Base-by-base conservation (phyloP, 2,888 invertebrate species). In the Spodoptera picta region DNA sequence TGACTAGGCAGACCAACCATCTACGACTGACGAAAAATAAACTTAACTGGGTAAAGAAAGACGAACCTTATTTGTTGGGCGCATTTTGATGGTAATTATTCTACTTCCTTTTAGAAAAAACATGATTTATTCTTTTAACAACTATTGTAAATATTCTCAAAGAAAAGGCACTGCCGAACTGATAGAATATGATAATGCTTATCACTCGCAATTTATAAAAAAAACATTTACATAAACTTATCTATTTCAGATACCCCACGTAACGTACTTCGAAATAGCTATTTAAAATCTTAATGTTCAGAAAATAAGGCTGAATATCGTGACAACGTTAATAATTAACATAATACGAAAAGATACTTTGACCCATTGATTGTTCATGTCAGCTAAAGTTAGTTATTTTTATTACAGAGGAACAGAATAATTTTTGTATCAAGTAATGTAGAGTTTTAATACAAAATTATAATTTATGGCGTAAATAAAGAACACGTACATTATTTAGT, bases 21-120 rank as follows among this genome's bases (percentile, higher is more conserved):
- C 71, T 75, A 76, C 80, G 86, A 90, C 89, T 89, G 51, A 57
- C 19, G 67, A 62, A 74, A 73, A 77, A 69, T 64, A 69, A 72
- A 77, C 69, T 69, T 66, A 36, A 36, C 36, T 68, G 69, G 19
- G 46, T 60, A 44, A 65, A 72, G 66, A 75, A 81, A 83, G 69
- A 90, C 90, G 72, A 87, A 94, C 93, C 92, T 91, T 92, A 83
- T 80, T 87, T 79, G 84, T 77, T 77, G 90, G 78, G 70, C 83
- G 85, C 91, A 93, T 93, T 91, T 88, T 93, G 69, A 93, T 89
- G 92, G 80, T 88, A 88, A 92, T 87, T 79, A 90, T 79, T 78
- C 84, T 89, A 82, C 83, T 90, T 86, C 90, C 89, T 84, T 85
- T 90, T 56, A 92, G 64, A 72, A 90, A 84, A 79, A 90, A 83